These are phyloP conservation scores for Numida meleagris DNA, from an alignment of 2,113 vertebrate genomes.

Conservation along the genomic window DNA sequence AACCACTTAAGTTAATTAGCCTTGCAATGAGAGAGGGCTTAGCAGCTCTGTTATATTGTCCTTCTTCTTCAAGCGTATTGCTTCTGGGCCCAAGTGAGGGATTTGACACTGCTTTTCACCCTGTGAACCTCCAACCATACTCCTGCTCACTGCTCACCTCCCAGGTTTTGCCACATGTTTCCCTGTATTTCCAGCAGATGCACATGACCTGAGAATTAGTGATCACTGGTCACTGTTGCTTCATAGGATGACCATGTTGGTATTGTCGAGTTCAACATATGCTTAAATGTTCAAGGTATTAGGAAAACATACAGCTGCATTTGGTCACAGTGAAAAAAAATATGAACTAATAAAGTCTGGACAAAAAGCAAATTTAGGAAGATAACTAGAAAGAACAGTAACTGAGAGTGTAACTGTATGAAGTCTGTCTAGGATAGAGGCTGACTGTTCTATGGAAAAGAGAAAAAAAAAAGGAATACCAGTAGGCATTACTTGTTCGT, in stretches of 20 bases:
- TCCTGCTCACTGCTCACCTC: rapidly evolving
- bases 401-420: not conserved
- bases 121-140: not conserved
- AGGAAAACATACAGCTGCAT: not conserved
- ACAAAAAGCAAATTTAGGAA: not conserved
- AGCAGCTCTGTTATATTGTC: conserved; percentile 45
- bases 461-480: not conserved
- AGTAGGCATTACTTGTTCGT: not conserved
- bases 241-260: not conserved
- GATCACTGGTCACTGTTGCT: not conserved
- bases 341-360: not conserved
- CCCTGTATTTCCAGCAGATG: not conserved
- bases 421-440: not conserved
- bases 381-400: not conserved
- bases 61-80: conserved; percentile 16
- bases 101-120: conserved; percentile 13
- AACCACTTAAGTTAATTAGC: conserved; percentile 67
- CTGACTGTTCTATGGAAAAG: not conserved
- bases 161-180: rapidly evolving
- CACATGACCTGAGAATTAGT: not conserved
- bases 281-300: not conserved
- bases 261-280: not conserved
- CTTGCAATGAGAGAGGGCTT: conserved; percentile 26
- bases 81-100: conserved; percentile 18
- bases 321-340: not conserved